Base-by-base conservation (phyloP, 2,888 invertebrate genomes). In the Cephus sareptanus region DNA sequence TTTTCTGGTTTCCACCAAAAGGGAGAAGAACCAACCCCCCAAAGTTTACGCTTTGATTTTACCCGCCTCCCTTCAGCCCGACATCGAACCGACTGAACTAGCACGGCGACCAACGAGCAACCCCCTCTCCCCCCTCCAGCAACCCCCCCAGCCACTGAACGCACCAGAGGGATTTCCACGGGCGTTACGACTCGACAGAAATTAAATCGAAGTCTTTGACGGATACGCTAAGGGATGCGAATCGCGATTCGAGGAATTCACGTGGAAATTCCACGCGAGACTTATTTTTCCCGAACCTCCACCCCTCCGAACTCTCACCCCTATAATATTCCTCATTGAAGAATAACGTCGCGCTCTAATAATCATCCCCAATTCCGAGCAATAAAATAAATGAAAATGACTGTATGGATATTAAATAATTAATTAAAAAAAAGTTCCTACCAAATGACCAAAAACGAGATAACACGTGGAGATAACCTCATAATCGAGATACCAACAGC, bases 181-280 rank as follows among this genome's bases (percentile, higher is more conserved):
- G 81, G 81, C 83, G 83, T 84, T 84, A 75, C 71, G 79, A 56
- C 23, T 56, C 56, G 79, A 79, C 83, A 88, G 88, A 89, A 90
- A 91, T 91, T 90, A 90, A 91, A 90, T 89, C 87, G 87, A 86
- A 88, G 87, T 87, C 88, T 90, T 90, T 90, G 89, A 88, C 87
- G 84, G 82, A 81, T 82, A 81, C 78, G 74, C 79, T 73, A 83
- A 86, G 81, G 83, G 83, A 83, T 76, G 79, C 74, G 74, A 81
- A 79, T 78, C 76, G 80, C 79, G 82, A 77, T 79, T 80, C 37
- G 71, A 79, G 76, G 81, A 82, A 81, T 85, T 80, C 75, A 56
- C 56, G 79, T 75, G 74, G 56, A 56, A 71, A 40, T 75, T 79
- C 78, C 79, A 74, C 79, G 74, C 71, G 34, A 56, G n/a, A 37